These are phyloP conservation scores for Abscondita cerata DNA, from an alignment of 2,888 invertebrate species.

Conservation along the genomic window DNA sequence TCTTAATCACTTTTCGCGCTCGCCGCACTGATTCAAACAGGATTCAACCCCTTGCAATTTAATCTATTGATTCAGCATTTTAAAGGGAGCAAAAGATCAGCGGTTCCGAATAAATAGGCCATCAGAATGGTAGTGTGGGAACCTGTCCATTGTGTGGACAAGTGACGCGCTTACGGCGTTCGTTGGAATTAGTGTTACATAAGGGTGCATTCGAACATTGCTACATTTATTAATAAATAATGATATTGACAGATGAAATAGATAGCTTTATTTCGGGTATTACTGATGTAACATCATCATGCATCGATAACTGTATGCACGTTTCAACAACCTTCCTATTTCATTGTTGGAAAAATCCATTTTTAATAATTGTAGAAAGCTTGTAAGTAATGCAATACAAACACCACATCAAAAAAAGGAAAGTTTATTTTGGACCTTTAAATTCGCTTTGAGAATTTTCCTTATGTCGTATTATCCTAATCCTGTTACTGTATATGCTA, in stretches of 20 bases:
- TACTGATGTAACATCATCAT: background rate
- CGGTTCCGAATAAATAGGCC: constrained; percentile 55
- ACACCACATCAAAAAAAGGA: too few relatives aligned
- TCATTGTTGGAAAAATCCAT: too few relatives aligned
- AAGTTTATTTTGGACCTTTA: background rate
- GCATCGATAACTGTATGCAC: constrained; percentile 8
- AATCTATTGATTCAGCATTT: constrained; percentile 58
- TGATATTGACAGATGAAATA: constrained; percentile 41
- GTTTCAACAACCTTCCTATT: too few relatives aligned
- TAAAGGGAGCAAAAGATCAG: constrained; percentile 58
- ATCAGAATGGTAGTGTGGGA: constrained; percentile 58
- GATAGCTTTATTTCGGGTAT: constrained; percentile 6
- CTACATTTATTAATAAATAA: constrained; percentile 44
- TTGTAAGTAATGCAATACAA: too few relatives aligned
- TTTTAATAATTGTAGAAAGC: too few relatives aligned
- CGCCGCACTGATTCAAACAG: constrained; percentile 50
- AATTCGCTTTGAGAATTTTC: constrained; percentile 7
- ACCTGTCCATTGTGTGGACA: constrained; percentile 55
- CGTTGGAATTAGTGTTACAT: constrained; percentile 47
- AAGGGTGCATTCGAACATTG: constrained; percentile 31
- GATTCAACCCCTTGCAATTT: constrained; percentile 54
- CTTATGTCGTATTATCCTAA: constrained; percentile 13
- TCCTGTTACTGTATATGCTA: constrained; percentile 13
- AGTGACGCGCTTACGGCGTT: constrained; percentile 53
- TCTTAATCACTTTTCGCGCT: constrained; percentile 58